Percentiles rank a stretch among this genome's conserved stretches.
phyloP scores from a whole-genome alignment of 2,888 invertebrate genomes.

The Aspidiotus destructor region DNA sequence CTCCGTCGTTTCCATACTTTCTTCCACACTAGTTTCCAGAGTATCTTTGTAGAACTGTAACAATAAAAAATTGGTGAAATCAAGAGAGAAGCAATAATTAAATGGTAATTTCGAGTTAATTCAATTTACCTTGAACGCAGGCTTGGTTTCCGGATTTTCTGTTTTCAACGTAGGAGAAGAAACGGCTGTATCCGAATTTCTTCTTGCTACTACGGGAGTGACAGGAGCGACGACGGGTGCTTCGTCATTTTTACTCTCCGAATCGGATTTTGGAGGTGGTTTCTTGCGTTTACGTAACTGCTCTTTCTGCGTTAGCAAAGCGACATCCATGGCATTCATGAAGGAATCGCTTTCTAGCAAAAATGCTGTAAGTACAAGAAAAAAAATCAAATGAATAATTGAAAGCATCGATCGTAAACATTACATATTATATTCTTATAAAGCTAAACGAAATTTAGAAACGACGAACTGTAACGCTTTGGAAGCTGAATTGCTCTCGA shows the following conservation, averaged over 20 bases:
- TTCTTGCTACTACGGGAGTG: background rate
- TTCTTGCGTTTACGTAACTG: slow-evolving; percentile 25
- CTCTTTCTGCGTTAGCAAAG: slow-evolving; percentile 19
- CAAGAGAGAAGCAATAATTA: slow-evolving; percentile 1
- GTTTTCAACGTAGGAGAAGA: slow-evolving; percentile 20
- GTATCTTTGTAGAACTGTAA: slow-evolving; percentile 82
- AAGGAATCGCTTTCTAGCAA: slow-evolving; percentile 87
- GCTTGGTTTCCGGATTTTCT: slow-evolving; percentile 10
- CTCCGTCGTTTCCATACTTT: slow-evolving; percentile 35
- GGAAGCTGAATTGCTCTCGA: slow-evolving; percentile 14
- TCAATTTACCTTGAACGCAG: slow-evolving; percentile 23
- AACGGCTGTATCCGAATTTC: slow-evolving; percentile 3
- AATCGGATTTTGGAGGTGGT: background rate
- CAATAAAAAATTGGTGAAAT: background rate
- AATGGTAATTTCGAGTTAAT: background rate
- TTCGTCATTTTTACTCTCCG: slow-evolving; percentile 29
- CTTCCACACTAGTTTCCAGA: slow-evolving; percentile 56
- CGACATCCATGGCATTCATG: slow-evolving; percentile 67
- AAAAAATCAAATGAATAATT: background rate
- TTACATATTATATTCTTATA: background rate
- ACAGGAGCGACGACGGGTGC: background rate
- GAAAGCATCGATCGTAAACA: background rate
- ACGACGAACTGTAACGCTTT: background rate
- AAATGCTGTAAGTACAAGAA: slow-evolving; percentile 50
- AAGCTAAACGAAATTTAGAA: background rate